Conservation (phyloP, 2,797 vertebrate species). For the Onychomys leucogaster region DNA sequence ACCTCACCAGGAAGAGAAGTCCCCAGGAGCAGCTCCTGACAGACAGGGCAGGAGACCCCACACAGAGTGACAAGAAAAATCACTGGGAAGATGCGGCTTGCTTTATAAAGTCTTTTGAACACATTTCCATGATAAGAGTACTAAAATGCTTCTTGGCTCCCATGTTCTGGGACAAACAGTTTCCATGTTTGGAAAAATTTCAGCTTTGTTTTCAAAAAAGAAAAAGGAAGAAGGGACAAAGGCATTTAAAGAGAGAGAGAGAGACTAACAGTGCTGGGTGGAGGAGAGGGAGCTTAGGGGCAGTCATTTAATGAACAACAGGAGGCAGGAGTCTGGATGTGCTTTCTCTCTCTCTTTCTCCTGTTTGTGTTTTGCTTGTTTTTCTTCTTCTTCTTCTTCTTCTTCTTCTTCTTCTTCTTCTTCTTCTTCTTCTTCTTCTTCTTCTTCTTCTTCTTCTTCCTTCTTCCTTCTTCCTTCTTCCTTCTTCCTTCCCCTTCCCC, state of each 20-base stretch:
- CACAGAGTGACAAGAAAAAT: background rate
- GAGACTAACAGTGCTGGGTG: background rate
- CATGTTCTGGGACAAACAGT: slow-evolving; percentile 23
- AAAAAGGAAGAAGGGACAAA: background rate
- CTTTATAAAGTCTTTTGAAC: background rate
- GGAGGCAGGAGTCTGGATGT: background rate
- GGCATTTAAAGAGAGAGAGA: background rate
- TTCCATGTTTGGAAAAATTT: background rate
- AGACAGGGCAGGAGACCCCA: background rate
- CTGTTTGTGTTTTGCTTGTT: background rate
- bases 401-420: too few species aligned
- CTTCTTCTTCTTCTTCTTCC: too few species aligned
- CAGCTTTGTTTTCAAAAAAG: slow-evolving; percentile 31
- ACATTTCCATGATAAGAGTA: background rate
- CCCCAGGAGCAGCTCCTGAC: background rate
- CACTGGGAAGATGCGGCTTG: background rate
- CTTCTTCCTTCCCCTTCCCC: too few species aligned
- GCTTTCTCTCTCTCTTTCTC: background rate
- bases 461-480: too few species aligned
- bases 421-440: too few species aligned
- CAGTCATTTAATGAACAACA: background rate
- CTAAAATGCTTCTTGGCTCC: background rate
- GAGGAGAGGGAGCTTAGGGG: accelerated
- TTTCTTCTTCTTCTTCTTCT: too few species aligned
- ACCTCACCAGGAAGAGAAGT: too few species aligned